Conservation (phyloP, 1,140 invertebrate genomes). For the Oppia nitens region DNA sequence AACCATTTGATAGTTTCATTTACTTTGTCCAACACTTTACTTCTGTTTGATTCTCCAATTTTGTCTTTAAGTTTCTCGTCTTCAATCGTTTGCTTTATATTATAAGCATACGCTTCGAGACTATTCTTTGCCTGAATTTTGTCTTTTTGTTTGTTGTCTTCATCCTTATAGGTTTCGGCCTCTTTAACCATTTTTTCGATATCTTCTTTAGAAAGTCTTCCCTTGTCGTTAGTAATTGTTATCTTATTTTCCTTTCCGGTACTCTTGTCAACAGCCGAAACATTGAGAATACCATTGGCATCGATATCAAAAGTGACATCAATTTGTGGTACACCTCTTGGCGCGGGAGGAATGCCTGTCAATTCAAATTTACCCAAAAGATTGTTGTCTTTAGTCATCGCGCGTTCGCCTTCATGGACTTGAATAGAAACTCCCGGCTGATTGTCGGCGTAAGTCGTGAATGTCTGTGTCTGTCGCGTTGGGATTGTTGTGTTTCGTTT, state of each 20-base stretch:
- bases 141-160: conserved; percentile 90
- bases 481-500: no score
- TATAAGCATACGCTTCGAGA: conserved; percentile 42
- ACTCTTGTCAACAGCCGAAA: conserved; percentile 40
- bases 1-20: conserved; percentile 43
- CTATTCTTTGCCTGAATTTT: conserved; percentile 46
- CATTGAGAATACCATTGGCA: conserved; percentile 33
- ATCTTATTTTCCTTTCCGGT: conserved; percentile 96
- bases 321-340: no score
- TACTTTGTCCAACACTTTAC: conserved; percentile 36
- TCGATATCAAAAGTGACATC: no score
- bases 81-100: conserved; percentile 52
- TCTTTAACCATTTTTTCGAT: conserved; percentile 92
- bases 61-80: conserved; percentile 46
- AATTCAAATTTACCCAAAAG: conserved; percentile 41
- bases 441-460: conserved; percentile 92
- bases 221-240: conserved; percentile 94
- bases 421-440: conserved; percentile 82
- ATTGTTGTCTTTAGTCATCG: conserved; percentile 44
- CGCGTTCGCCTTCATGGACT: conserved; percentile 40
- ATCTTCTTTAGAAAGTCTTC: no score
- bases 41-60: conserved; percentile 34
- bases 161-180: conserved; percentile 81
- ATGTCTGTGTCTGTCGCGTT: conserved; percentile 85
- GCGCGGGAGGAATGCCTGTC: conserved; percentile 40